Evolutionary conservation across 2,113 vertebrate genomes (phyloP), one percentile per base, ranked within the genome.

Genomic region (Oceanodroma tethys): DNA sequence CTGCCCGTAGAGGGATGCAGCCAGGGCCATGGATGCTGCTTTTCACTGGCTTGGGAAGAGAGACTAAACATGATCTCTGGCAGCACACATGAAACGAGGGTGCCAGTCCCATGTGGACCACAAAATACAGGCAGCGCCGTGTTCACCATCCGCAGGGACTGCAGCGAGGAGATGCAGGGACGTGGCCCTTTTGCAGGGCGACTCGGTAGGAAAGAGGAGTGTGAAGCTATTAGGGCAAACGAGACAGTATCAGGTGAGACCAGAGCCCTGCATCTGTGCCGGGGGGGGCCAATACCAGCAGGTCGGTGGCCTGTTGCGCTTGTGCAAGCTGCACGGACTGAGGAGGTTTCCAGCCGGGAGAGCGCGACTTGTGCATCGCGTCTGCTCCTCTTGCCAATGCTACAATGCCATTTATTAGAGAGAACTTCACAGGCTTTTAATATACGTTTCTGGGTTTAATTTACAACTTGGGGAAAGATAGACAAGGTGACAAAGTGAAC

Each of bases 401-500:
- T 58, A 8, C 52, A 15, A 42, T 36, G 38, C 79, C 32, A 6
- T 38, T 90, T 66, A 73, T 73, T 83, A 80, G n/a, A 40, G 48
- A 85, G 27, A 73, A 63, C 71, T 90, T 88, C 79, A 53, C 50
- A 90, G 74, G 75, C 63, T 76, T 94, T 80, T 94, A 73, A 88
- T 83, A 45, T 40, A 43, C 4, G 6, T 88, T 86, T 71, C 67
- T 38, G 62, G 70, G 45, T 66, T 88, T 97, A 83, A 97, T 94
- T 96, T 95, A 93, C 79, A 50, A 81, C 75, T 92, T 76, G 75
- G 85, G 67, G 88, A 90, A 94, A 93, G 95, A 93, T 34, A n/a
- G 96, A 96, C 95, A 96, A 96, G 92, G 95, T 95, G 96, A 97
- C 93, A 95, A 96, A 97, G 88, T 81, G 90, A 97, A 62, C 79